Conservation (phyloP, 2,888 invertebrate genomes). For the Ophion ventricosus region DNA sequence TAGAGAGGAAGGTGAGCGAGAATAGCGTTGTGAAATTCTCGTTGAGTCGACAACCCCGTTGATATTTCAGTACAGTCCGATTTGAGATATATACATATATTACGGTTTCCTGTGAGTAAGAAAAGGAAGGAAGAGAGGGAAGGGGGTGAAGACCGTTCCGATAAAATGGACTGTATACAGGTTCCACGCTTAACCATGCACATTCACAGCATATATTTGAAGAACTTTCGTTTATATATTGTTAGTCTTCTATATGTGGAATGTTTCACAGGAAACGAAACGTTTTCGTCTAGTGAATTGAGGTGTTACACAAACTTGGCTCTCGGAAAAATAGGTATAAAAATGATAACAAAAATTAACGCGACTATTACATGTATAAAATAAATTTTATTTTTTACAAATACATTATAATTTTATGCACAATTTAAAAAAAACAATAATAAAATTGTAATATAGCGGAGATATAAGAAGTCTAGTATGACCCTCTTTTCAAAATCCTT, state of each 20-base stretch:
- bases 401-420: too few relatives aligned
- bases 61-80: background rate
- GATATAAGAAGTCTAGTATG: too few relatives aligned
- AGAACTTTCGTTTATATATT: background rate
- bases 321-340: too few relatives aligned
- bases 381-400: too few relatives aligned
- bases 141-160: background rate
- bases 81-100: background rate
- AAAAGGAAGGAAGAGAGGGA: background rate
- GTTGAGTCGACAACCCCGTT: background rate
- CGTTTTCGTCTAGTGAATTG: too few relatives aligned
- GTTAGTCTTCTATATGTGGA: background rate
- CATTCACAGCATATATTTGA: background rate
- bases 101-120: background rate
- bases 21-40: background rate
- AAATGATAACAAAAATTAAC: too few relatives aligned
- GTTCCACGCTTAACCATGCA: background rate
- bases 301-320: too few relatives aligned
- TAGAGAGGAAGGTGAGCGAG: background rate
- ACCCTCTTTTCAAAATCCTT: too few relatives aligned
- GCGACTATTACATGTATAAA: too few relatives aligned
- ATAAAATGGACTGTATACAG: background rate
- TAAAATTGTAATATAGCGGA: too few relatives aligned
- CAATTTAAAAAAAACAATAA: too few relatives aligned
- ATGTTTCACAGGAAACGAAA: background rate